phyloP scores from a whole-genome alignment of 64 coral and sea anemone genomes.

The Montipora sp. region DNA sequence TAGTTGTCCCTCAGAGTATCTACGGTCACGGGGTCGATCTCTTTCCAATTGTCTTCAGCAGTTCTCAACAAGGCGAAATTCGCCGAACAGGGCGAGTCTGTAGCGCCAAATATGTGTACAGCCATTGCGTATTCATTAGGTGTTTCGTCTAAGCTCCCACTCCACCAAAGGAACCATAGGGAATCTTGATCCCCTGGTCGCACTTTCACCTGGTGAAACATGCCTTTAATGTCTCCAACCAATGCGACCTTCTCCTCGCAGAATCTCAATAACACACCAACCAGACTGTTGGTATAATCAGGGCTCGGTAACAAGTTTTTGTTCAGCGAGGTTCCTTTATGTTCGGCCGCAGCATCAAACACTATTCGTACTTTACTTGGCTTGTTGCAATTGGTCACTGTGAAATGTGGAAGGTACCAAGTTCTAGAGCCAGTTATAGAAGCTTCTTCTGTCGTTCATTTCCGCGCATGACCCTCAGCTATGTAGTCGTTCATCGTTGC shows the following conservation, averaged over 20 bases:
- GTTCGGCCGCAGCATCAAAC: slow-evolving; percentile 47
- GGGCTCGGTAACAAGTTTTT: slow-evolving; percentile 38
- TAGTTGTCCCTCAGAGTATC: slow-evolving; percentile 1
- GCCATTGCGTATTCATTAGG: slow-evolving; percentile 57
- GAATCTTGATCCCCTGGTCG: slow-evolving; percentile 48
- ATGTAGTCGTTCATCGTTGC: slow-evolving; percentile 43
- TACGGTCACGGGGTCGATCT: background rate
- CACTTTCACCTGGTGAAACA: slow-evolving; percentile 64
- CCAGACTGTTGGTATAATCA: slow-evolving; percentile 5
- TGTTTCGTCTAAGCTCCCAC: background rate
- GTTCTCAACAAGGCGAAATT: slow-evolving; percentile 34
- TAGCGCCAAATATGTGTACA: slow-evolving; percentile 67
- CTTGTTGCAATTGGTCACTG: slow-evolving; percentile 45
- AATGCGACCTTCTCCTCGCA: slow-evolving; percentile 7
- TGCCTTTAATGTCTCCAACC: slow-evolving; percentile 39
- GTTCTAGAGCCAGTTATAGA: background rate
- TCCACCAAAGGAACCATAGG: slow-evolving; percentile 65
- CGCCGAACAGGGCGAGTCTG: slow-evolving; percentile 51
- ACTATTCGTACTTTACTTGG: slow-evolving; percentile 40
- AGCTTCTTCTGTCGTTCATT: background rate
- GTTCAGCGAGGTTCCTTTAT: slow-evolving; percentile 40
- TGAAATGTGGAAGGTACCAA: slow-evolving; percentile 54
- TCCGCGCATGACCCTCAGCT: background rate
- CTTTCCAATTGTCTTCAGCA: background rate
- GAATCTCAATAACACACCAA: slow-evolving; percentile 48